Evolutionary conservation across 2,888 invertebrate species (phyloP).

Genomic region (Dermolepida albohirtum): DNA sequence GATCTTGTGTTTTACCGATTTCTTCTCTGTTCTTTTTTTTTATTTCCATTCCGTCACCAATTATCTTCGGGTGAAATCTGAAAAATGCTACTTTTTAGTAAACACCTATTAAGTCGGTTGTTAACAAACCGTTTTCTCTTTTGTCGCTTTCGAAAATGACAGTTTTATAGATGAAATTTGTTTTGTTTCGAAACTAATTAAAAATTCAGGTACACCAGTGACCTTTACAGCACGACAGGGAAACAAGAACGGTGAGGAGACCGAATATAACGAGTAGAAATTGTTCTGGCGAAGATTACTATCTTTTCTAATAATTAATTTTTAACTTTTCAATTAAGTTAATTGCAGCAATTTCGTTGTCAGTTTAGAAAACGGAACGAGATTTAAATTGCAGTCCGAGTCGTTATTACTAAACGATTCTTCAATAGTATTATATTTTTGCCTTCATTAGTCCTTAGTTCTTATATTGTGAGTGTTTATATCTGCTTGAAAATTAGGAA

Average conservation of each 20-base stretch:
- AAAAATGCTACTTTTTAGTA: conserved; percentile 50
- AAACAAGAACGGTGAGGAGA: not conserved
- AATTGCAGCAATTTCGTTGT: conserved; percentile 23
- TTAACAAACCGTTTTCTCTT: conserved; percentile 49
- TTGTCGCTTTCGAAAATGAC: conserved; percentile 49
- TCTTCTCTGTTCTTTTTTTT: conserved; percentile 11
- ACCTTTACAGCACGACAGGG: not conserved
- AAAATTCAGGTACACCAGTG: conserved; percentile 41
- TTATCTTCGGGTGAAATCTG: conserved; percentile 48
- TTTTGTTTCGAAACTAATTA: conserved; percentile 42
- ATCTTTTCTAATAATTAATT: conserved; percentile 30
- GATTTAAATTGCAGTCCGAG: conserved; percentile 7
- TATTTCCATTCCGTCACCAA: conserved; percentile 39
- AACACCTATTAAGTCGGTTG: conserved; percentile 50
- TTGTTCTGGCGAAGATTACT: conserved; percentile 23
- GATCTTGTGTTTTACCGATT: not conserved
- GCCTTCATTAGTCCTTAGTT: too few species aligned
- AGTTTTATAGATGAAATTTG: conserved; percentile 45
- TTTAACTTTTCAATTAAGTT: conserved; percentile 34
- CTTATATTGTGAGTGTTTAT: too few species aligned
- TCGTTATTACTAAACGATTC: too few species aligned
- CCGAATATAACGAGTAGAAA: conserved; percentile 26
- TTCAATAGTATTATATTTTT: too few species aligned
- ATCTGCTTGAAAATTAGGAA: too few species aligned
- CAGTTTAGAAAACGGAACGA: conserved; percentile 5